Evolutionary conservation across 2,797 vertebrate genomes (phyloP).

Genomic region (Gallinago solitaria): DNA sequence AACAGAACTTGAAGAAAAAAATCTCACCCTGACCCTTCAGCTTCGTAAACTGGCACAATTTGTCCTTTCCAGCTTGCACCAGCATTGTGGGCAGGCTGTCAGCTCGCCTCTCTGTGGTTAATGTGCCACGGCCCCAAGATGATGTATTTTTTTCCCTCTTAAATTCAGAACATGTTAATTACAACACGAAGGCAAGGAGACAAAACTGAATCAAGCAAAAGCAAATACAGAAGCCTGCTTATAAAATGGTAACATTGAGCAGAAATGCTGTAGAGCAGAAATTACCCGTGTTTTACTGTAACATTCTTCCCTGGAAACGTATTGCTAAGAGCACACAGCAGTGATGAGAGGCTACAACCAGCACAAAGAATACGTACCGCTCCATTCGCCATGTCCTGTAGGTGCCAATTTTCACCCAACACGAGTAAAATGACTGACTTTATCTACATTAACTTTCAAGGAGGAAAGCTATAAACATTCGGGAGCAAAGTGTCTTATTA

Average conservation of each 20-base stretch:
- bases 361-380: neutral
- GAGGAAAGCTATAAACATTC: neutral
- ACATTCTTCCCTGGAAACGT: slow-evolving; percentile 23
- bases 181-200: slow-evolving; percentile 15
- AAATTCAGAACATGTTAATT: slow-evolving; percentile 18
- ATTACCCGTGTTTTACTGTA: neutral
- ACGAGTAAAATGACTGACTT: neutral
- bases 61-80: neutral
- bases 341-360: neutral
- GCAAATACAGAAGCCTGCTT: slow-evolving; percentile 41
- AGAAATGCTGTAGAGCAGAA: slow-evolving; percentile 23
- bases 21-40: neutral
- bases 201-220: slow-evolving; percentile 9
- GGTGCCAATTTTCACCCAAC: neutral
- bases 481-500: neutral
- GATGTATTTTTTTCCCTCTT: slow-evolving; percentile 12
- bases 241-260: slow-evolving; percentile 3
- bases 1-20: neutral
- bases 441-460: neutral
- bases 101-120: neutral
- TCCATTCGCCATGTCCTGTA: neutral
- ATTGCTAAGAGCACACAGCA: neutral
- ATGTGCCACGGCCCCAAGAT: neutral
- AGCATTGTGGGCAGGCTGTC: accelerated
- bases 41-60: neutral